A percentile compares a stretch with the other conserved stretches of the same genome.
Conservation (phyloP, 2,888 invertebrate genomes). For the Chironomus riparius region DNA sequence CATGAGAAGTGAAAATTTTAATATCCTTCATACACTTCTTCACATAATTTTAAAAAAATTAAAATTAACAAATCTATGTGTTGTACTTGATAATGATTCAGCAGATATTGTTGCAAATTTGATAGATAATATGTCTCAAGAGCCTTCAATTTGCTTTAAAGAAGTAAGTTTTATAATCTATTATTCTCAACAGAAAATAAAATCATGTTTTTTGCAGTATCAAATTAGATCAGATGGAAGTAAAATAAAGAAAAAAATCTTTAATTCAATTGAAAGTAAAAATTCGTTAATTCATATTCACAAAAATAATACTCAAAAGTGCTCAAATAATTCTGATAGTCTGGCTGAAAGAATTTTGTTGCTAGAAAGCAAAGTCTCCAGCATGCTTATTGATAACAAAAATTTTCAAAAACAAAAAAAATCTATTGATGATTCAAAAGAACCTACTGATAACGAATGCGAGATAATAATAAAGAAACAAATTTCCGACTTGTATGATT, state of each 20-base stretch:
- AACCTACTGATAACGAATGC: neutral
- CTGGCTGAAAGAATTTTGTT: neutral
- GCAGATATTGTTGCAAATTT: neutral
- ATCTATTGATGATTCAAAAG: neutral
- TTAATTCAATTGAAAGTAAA: neutral
- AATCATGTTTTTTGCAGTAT: neutral
- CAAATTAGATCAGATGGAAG: neutral
- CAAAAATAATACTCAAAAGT: neutral
- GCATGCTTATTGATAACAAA: neutral
- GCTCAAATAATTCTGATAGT: neutral
- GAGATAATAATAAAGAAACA: neutral
- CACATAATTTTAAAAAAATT: conserved; percentile 8
- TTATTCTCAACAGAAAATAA: neutral
- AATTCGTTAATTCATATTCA: neutral
- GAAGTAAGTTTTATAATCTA: neutral
- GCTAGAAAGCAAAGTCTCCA: neutral
- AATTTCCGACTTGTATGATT: conserved; percentile 1
- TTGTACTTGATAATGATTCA: neutral
- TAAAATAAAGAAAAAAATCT: neutral
- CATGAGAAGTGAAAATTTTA: neutral
- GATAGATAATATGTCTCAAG: neutral
- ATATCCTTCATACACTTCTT: neutral
- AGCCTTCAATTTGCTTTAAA: neutral
- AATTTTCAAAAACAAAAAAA: neutral
- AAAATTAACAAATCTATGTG: neutral